Evolutionary conservation across 2,888 invertebrate genomes (phyloP), one percentile per base, ranked within the genome.

Genomic region (Dermolepida albohirtum): DNA sequence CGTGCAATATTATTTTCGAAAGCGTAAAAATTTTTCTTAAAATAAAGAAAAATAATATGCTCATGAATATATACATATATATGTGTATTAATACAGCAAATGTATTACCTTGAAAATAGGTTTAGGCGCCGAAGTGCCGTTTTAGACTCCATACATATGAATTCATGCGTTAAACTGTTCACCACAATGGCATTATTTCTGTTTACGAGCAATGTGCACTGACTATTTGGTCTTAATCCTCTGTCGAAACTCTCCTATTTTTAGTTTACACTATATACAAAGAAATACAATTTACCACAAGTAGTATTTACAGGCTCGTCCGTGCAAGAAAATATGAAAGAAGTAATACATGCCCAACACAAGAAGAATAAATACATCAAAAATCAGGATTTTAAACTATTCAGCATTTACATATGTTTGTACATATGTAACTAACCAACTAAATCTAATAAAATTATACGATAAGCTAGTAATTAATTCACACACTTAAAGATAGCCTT

Each of bases 161-260:
- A 70, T 64, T 66, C 71, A 73, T 47, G 71, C 71, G 73, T 64
- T 71, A 71, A 57, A 71, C 64, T 67, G 66, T 50, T 51, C 66
- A 47, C 54, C 67, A 72, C 69, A 73, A 71, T 68, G 68, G 67
- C 70, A 76, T 76, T 75, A 76, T 47, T 76, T 76, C 75, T 75
- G 76, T 75, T 76, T 76, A 76, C 74, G 75, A 75, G 75, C 76
- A 75, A 76, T 76, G 76, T 76, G 71, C 75, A 74, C 66, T 76
- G 76, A 76, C 76, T 75, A 74, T 64, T 73, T 71, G 68, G 71
- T 62, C 47, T 47, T 62, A 62, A 62, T 62, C 59, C 59, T 49
- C 59, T 62, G 34, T 34, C 43, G 27, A 47, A 49, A 29, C 47
- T 8, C 39, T 16, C 59, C 59, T 47, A 62, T 62, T 62, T 62